phyloP scores from a whole-genome alignment of 2,113 vertebrate species.

The Chunga burmeisteri region DNA sequence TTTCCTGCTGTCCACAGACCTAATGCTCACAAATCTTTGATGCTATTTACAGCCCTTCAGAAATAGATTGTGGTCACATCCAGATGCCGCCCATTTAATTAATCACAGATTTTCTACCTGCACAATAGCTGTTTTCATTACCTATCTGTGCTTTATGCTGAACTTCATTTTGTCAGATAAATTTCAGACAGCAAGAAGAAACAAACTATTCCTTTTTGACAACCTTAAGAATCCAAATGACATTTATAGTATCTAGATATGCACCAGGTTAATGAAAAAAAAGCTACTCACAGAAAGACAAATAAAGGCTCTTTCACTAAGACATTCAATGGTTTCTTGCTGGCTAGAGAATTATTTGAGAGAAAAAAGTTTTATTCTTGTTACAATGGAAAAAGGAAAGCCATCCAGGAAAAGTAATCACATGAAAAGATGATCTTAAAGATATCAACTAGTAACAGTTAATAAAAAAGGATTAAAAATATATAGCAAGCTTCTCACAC shows the following conservation, averaged over 20 bases:
- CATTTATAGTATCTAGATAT: conserved; percentile 36
- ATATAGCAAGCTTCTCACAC: background rate
- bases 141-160: background rate
- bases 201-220: conserved; percentile 9
- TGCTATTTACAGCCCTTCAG: conserved; percentile 63
- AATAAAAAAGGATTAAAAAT: conserved; percentile 34
- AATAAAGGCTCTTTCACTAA: conserved; percentile 64
- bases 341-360: conserved; percentile 55
- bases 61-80: conserved; percentile 51
- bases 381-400: conserved; percentile 61
- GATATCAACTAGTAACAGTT: conserved; percentile 33
- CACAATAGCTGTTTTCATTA: conserved; percentile 57
- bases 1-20: conserved; percentile 61
- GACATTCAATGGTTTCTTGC: conserved; percentile 31
- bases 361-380: conserved; percentile 57
- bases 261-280: conserved; percentile 43
- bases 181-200: conserved; percentile 54
- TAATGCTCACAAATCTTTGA: conserved; percentile 49
- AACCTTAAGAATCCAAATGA: conserved; percentile 2
- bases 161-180: conserved; percentile 17
- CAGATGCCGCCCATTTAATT: conserved; percentile 43
- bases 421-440: conserved; percentile 55
- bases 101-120: conserved; percentile 61
- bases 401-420: conserved; percentile 53
- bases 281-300: conserved; percentile 24